Percentiles rank a stretch among this genome's conserved stretches.
phyloP scores from a whole-genome alignment of 2,888 invertebrate genomes.

The Lithophane socia region DNA sequence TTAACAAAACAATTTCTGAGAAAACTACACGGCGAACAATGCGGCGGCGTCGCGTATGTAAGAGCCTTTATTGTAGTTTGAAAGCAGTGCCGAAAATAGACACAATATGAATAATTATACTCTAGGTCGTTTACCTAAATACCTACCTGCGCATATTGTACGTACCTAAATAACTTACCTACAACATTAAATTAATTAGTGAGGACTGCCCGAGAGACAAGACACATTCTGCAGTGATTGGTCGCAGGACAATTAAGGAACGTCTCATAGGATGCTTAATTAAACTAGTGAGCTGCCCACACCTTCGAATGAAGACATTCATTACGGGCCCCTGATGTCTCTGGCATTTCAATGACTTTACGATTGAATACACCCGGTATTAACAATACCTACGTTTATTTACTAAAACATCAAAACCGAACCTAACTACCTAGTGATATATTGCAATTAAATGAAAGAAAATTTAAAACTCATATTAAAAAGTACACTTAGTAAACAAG shows the following conservation, averaged over 20 bases:
- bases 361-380: neutral
- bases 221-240: constrained; percentile 32
- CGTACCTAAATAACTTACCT: neutral
- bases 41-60: too few species aligned
- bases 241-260: constrained; percentile 36
- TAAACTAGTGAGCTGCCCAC: constrained; percentile 34
- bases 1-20: too few species aligned
- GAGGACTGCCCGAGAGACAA: constrained; percentile 5
- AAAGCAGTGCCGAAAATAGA: neutral
- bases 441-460: too few species aligned
- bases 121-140: too few species aligned
- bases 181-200: constrained; percentile 19
- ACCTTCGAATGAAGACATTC: constrained; percentile 29
- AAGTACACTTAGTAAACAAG: too few species aligned
- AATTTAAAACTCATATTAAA: too few species aligned
- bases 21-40: too few species aligned
- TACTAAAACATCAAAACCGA: neutral
- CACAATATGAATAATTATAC: neutral
- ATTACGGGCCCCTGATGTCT: constrained; percentile 1
- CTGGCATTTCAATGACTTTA: constrained; percentile 21
- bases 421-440: too few species aligned
- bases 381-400: neutral
- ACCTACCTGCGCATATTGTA: neutral
- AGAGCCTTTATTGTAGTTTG: neutral
- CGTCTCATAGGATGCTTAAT: constrained; percentile 33